Evolutionary conservation across 2,888 invertebrate species (phyloP).

Genomic region (Micropterix aruncella): DNA sequence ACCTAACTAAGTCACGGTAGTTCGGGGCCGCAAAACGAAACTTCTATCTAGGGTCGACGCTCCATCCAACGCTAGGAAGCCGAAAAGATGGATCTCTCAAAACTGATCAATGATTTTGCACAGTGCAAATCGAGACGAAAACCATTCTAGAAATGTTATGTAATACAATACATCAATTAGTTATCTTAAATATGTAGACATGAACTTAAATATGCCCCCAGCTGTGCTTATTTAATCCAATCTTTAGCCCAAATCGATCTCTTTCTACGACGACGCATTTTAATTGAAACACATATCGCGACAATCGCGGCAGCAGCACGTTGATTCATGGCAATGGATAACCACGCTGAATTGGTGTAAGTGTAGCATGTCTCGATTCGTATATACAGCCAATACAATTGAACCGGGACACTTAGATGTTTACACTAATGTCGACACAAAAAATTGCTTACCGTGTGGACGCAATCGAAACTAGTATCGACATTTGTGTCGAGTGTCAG

Average conservation of each 20-base stretch:
- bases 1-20: not conserved
- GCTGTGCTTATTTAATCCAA: slow-evolving; percentile 4
- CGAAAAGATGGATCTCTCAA: too few species aligned
- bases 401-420: slow-evolving; percentile 7
- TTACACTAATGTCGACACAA: slow-evolving; percentile 8
- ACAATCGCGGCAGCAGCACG: slow-evolving; percentile 7
- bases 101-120: too few species aligned
- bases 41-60: too few species aligned
- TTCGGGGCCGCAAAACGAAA: slow-evolving; percentile 1
- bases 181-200: too few species aligned
- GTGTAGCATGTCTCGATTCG: not conserved
- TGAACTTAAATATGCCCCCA: too few species aligned
- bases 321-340: slow-evolving; percentile 7
- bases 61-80: too few species aligned
- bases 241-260: slow-evolving; percentile 7
- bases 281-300: slow-evolving; percentile 7
- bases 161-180: too few species aligned
- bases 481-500: slow-evolving; percentile 8
- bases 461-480: slow-evolving; percentile 8
- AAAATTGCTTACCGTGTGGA: slow-evolving; percentile 9
- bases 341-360: slow-evolving; percentile 4
- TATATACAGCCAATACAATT: slow-evolving; percentile 6
- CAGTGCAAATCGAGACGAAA: too few species aligned
- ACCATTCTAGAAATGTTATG: too few species aligned
- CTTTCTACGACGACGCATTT: slow-evolving; percentile 5